phyloP scores from a whole-genome alignment of 1,140 invertebrate genomes.

The Amphibalanus amphitrite region DNA sequence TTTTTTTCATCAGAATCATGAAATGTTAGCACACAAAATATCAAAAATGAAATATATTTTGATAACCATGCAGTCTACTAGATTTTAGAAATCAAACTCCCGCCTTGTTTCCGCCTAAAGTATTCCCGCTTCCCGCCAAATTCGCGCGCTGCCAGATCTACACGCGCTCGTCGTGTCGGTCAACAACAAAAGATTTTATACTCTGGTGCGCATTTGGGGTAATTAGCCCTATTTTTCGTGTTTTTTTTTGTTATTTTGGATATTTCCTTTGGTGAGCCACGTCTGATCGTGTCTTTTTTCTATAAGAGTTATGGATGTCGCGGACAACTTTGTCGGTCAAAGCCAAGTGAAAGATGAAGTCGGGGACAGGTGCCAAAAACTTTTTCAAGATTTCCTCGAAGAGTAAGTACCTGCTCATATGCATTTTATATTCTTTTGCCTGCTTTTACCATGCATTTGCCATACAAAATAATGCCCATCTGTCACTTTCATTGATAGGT shows the following conservation, averaged over 20 bases:
- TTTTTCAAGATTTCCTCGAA: slow-evolving; percentile 90
- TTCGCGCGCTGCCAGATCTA: too few species aligned
- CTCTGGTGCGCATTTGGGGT: not conserved
- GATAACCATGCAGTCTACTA: too few species aligned
- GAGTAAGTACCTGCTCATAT: slow-evolving; percentile 49
- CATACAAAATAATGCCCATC: too few species aligned
- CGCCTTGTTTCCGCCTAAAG: too few species aligned
- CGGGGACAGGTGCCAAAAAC: slow-evolving; percentile 76
- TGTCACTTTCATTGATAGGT: too few species aligned
- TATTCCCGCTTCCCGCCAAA: too few species aligned
- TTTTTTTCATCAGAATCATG: not conserved
- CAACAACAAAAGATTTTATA: too few species aligned
- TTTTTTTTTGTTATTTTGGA: not conserved
- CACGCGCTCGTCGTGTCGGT: too few species aligned
- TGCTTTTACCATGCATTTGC: too few species aligned
- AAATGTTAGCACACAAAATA: not conserved
- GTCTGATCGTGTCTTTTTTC: not conserved
- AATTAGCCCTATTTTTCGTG: not conserved
- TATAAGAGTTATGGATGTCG: slow-evolving; percentile 29
- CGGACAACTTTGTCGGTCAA: slow-evolving; percentile 25
- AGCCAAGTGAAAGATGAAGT: slow-evolving; percentile 64
- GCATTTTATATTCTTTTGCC: slow-evolving; percentile 1
- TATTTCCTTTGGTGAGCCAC: not conserved
- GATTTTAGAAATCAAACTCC: too few species aligned
- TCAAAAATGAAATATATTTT: too few species aligned